Conservation (phyloP, 2,797 vertebrate species). For the Coregonus suidteri region DNA sequence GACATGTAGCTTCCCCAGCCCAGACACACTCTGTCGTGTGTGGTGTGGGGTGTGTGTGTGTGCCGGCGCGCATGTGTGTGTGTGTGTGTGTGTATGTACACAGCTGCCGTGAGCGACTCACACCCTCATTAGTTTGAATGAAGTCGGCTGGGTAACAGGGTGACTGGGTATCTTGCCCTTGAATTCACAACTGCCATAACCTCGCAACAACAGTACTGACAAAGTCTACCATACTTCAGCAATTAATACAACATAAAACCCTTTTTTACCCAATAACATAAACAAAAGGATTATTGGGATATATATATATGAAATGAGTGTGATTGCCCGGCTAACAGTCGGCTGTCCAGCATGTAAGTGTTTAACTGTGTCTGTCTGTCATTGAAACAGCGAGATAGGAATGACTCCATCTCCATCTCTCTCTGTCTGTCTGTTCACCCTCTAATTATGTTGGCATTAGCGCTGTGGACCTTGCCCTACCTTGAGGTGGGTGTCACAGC, state of each 20-base stretch:
- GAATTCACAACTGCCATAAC: not conserved
- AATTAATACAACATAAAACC: not conserved
- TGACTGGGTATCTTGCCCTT: slow-evolving; percentile 4
- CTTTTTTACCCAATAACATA: not conserved
- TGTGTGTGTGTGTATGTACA: not conserved
- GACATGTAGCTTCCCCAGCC: slow-evolving; percentile 22
- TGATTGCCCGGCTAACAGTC: not conserved
- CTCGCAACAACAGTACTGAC: not conserved
- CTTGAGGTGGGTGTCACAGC: slow-evolving; percentile 13
- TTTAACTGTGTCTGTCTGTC: not conserved
- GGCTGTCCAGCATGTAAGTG: not conserved
- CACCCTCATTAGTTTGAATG: slow-evolving; percentile 52
- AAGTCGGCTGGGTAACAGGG: not conserved
- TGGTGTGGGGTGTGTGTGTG: slow-evolving; percentile 1
- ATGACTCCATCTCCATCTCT: not conserved
- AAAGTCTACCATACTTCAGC: not conserved
- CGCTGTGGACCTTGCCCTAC: slow-evolving; percentile 1
- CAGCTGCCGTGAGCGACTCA: slow-evolving; percentile 26
- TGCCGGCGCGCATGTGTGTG: not conserved
- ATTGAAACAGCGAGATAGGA: not conserved
- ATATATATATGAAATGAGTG: not conserved
- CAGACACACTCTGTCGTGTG: slow-evolving; percentile 32
- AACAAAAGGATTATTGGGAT: not conserved
- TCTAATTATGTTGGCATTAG: slow-evolving; percentile 35
- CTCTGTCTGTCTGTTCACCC: not conserved